These are phyloP conservation scores for Danio choprae DNA, from an alignment of 2,797 vertebrate genomes.

Conservation along the genomic window DNA sequence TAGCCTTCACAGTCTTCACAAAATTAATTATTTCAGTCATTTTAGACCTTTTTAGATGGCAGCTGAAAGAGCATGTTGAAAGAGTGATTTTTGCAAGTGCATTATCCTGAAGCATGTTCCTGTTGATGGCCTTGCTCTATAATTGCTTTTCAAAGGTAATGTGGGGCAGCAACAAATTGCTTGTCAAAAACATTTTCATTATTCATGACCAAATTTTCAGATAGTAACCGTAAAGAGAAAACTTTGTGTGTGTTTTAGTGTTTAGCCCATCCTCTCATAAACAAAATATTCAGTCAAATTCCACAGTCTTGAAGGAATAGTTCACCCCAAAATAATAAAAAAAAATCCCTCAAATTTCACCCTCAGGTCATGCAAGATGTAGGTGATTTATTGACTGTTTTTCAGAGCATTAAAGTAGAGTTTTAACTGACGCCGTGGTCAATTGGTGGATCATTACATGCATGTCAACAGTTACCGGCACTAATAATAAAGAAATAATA, in stretches of 20 bases:
- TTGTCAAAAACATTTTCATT: neutral
- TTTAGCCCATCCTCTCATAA: neutral
- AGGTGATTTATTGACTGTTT: too few relatives aligned
- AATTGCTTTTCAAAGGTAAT: slow-evolving; percentile 3
- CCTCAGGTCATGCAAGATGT: too few relatives aligned
- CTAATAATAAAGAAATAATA: too few relatives aligned
- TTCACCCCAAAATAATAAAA: too few relatives aligned
- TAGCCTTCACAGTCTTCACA: neutral
- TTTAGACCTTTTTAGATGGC: neutral
- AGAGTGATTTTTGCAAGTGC: neutral
- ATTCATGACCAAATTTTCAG: neutral
- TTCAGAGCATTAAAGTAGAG: too few relatives aligned
- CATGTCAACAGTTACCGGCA: too few relatives aligned
- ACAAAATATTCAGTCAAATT: neutral
- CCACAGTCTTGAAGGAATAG: neutral
- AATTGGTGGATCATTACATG: too few relatives aligned
- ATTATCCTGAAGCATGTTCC: slow-evolving; percentile 15
- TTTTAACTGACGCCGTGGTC: too few relatives aligned
- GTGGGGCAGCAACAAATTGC: neutral
- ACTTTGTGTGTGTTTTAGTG: neutral
- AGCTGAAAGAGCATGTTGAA: neutral
- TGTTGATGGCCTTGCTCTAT: neutral
- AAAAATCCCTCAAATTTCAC: too few relatives aligned
- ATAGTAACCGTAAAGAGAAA: neutral
- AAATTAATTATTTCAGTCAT: neutral